Evolutionary conservation across 2,888 invertebrate genomes (phyloP).

Genomic region (Auanema sp.): DNA sequence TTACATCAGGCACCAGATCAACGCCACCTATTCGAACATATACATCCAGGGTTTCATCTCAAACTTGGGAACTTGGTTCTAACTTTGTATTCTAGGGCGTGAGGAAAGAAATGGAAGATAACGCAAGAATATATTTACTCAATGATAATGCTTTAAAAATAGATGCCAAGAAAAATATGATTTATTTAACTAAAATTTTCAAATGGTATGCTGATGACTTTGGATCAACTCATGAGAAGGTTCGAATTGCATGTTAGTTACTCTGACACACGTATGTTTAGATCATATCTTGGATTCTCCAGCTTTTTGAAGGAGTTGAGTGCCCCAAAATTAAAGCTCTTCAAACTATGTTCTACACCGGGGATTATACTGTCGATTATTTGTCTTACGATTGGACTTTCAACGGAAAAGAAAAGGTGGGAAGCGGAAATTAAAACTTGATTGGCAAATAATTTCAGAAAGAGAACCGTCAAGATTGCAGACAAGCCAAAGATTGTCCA

Average conservation of each 20-base stretch:
- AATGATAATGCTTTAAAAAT: conserved; percentile 66
- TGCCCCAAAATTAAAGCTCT: conserved; percentile 37
- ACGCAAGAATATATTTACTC: conserved; percentile 50
- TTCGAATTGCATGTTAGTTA: conserved; percentile 8
- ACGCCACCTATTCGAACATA: conserved; percentile 68
- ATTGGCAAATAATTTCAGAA: neutral
- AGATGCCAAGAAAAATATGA: conserved; percentile 61
- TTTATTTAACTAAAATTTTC: conserved; percentile 66
- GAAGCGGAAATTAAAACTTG: conserved; percentile 17
- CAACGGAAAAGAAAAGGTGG: conserved; percentile 43
- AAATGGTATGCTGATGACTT: conserved; percentile 69
- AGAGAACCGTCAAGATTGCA: too few relatives aligned
- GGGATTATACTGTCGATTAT: conserved; percentile 53
- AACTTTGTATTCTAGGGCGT: conserved; percentile 22
- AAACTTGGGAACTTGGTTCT: neutral
- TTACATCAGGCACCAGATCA: conserved; percentile 67
- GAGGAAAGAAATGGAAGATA: conserved; percentile 28
- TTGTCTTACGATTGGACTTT: conserved; percentile 48
- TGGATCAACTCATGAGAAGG: conserved; percentile 58
- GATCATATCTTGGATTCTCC: conserved; percentile 47
- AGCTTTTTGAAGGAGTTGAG: conserved; percentile 31
- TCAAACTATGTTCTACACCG: conserved; percentile 40
- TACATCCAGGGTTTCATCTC: conserved; percentile 61
- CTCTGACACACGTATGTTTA: conserved; percentile 12
- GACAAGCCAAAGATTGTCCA: too few relatives aligned